These are phyloP conservation scores for Bovichtus diacanthus DNA, from an alignment of 2,797 vertebrate species.

Conservation along the genomic window DNA sequence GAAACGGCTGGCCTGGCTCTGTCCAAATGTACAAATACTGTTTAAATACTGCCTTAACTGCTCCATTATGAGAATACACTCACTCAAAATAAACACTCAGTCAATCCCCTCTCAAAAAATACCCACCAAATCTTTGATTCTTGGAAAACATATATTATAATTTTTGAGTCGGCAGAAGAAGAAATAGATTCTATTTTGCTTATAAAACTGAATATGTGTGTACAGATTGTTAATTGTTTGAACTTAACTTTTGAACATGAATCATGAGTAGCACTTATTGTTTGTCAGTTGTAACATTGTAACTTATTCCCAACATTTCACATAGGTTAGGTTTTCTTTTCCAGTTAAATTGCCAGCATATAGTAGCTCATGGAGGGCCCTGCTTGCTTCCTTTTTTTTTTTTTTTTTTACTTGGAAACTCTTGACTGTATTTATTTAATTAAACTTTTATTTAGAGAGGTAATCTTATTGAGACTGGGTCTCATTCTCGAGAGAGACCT, in stretches of 20 bases:
- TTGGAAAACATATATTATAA: slow-evolving; percentile 5
- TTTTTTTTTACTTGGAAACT: neutral
- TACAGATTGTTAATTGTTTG: neutral
- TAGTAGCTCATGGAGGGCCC: neutral
- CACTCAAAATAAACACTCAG: slow-evolving; percentile 35
- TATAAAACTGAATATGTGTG: neutral
- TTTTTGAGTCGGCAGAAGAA: neutral
- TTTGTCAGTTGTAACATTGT: neutral
- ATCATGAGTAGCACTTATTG: neutral
- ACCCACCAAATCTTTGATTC: slow-evolving; percentile 1
- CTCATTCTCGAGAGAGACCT: too few species aligned
- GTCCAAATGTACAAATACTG: neutral
- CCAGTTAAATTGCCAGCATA: neutral
- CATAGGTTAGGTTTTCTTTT: neutral
- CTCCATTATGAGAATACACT: slow-evolving; percentile 7
- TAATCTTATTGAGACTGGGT: too few species aligned
- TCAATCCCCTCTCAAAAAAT: neutral
- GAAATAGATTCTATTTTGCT: neutral
- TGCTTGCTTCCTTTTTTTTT: neutral
- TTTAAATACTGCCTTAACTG: neutral
- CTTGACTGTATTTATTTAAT: neutral
- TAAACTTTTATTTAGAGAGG: too few species aligned
- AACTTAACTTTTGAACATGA: neutral
- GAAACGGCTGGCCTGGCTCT: neutral
- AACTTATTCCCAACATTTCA: neutral